Base-by-base conservation (phyloP, 1,140 invertebrate species). In the Radopholus similis region DNA sequence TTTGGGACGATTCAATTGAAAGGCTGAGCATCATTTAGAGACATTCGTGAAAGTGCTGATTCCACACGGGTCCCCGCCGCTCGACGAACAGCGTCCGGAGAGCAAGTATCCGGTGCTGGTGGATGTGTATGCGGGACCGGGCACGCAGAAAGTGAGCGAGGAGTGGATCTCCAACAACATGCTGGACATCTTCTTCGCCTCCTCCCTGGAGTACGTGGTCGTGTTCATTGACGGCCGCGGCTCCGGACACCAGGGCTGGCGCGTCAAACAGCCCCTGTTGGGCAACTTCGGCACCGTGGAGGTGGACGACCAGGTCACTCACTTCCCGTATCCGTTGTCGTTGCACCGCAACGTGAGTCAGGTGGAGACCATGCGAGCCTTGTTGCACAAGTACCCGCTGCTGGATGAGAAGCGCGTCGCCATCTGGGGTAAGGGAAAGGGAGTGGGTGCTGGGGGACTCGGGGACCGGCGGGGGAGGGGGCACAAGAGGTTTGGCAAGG, bases 261-360 rank as follows among this genome's bases (percentile, higher is more conserved):
- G 67, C 23, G 66, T 70, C 40, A 73, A 71, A 23, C 71, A 71
- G 44, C 79, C 79, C 0, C 47, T 83, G 6, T 81, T 77, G 54
- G 77, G 81, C 23, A 60, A 73, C 35, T 67, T 81, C 15, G 79
- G 81, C 23, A 83, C 74, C 3, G 81, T 81, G n/a, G 79, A 81
- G 63, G 71, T 81, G 37, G 74, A 82, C 18, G 79, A 81, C 71
- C 79, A 82, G 59, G 73, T 81, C 37, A 64, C 68, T n/a, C n/a
- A n/a, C n/a, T n/a, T n/a, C n/a, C n/a, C n/a, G n/a, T n/a, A n/a
- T n/a, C n/a, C n/a, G n/a, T n/a, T n/a, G n/a, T n/a, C n/a, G n/a
- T 70, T 72, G 18, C 64, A 77, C n/a, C n/a, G n/a, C n/a, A n/a
- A n/a, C n/a, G n/a, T n/a, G n/a, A n/a, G n/a, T n/a, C n/a, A n/a